These are phyloP conservation scores for Agrenia bidenticulata DNA, from an alignment of 2,888 invertebrate species.

Conservation along the genomic window DNA sequence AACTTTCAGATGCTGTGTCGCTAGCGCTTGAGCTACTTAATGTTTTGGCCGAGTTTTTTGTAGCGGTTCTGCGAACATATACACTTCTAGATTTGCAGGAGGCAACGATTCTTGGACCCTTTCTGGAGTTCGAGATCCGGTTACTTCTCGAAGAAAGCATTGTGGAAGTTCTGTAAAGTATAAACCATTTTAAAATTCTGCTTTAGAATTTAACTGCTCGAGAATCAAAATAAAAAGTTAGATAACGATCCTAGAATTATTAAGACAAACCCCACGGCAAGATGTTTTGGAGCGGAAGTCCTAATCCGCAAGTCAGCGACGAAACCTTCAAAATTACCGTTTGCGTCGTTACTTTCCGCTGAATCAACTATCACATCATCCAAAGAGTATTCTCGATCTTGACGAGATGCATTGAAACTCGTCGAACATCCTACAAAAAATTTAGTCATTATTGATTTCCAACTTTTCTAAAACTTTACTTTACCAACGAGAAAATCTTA, in stretches of 20 bases:
- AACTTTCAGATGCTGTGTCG: not conserved
- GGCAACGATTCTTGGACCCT: constrained; percentile 37
- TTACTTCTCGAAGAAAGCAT: constrained; percentile 7
- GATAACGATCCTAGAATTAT: not conserved
- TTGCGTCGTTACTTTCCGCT: constrained; percentile 8
- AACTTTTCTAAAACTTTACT: no score
- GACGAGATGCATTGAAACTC: no score
- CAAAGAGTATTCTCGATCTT: no score
- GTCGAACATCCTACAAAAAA: no score
- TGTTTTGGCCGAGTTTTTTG: not conserved
- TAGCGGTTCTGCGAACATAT: no score
- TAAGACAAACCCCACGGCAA: not conserved
- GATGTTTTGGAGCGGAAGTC: not conserved
- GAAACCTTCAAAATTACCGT: not conserved
- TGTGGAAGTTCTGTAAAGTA: not conserved
- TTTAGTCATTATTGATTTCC: no score
- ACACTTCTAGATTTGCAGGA: constrained; percentile 2
- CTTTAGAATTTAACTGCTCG: no score
- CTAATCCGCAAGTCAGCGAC: constrained; percentile 2
- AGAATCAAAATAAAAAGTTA: no score
- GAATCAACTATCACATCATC: not conserved
- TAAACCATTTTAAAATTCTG: no score
- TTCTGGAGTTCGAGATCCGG: constrained; percentile 32
- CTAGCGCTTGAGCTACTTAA: not conserved
- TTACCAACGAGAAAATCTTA: no score